Conservation (phyloP, 2,113 vertebrate species). For the Cephalopterus ornatus region DNA sequence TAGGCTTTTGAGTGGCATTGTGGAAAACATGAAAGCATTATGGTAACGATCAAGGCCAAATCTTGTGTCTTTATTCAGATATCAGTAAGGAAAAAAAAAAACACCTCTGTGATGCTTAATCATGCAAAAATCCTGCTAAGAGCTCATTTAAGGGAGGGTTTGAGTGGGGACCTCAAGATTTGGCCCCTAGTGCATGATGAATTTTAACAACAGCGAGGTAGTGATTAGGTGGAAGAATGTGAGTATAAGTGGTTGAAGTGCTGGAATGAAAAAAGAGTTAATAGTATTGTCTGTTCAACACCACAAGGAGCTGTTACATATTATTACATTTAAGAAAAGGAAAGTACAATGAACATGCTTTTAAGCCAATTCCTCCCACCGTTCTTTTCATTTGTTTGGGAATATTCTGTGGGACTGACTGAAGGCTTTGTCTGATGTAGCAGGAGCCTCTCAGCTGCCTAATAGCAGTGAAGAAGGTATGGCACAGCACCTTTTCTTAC, state of each 20-base stretch:
- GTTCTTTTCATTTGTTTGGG: constrained; percentile 49
- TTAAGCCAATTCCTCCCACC: constrained; percentile 32
- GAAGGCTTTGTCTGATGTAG: constrained; percentile 24
- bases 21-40: constrained; percentile 21
- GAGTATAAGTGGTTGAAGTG: neutral
- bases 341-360: constrained; percentile 9
- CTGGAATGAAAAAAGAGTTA: neutral
- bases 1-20: constrained; percentile 18
- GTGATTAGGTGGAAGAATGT: constrained; percentile 4
- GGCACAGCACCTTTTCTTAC: neutral
- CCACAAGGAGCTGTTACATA: neutral
- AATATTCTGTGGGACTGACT: constrained; percentile 15
- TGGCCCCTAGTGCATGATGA: neutral
- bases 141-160: neutral
- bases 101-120: neutral
- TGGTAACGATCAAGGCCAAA: constrained; percentile 5
- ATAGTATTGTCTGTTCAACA: neutral
- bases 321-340: constrained; percentile 8
- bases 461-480: neutral
- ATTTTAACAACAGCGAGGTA: constrained; percentile 7
- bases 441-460: neutral
- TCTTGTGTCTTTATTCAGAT: constrained; percentile 13
- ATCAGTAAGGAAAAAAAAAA: neutral
- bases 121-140: constrained; percentile 12
- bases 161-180: neutral